Percentiles rank a stretch among this genome's conserved stretches.
Conservation (phyloP, 2,888 invertebrate genomes). For the Toxonevra muliebris region DNA sequence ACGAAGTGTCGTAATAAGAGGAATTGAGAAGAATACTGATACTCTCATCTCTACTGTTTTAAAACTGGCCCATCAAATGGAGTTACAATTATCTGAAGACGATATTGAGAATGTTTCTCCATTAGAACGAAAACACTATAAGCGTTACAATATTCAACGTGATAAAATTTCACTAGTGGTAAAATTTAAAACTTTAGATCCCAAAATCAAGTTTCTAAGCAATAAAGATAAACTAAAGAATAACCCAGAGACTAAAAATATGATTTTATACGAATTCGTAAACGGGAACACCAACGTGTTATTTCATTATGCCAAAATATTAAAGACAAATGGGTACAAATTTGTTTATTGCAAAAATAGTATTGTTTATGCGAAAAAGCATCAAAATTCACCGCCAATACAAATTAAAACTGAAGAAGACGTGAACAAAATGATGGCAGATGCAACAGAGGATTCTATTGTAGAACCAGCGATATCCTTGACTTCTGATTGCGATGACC, state of each 20-base stretch:
- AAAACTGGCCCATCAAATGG: conserved; percentile 15
- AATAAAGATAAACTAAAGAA: conserved; percentile 17
- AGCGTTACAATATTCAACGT: neutral
- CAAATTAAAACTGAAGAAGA: conserved; percentile 19
- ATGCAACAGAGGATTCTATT: neutral
- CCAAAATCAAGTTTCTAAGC: conserved; percentile 30
- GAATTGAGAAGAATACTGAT: conserved; percentile 1
- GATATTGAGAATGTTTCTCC: conserved; percentile 14
- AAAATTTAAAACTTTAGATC: conserved; percentile 22
- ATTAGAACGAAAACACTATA: neutral
- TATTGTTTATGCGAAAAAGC: conserved; percentile 24
- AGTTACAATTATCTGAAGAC: neutral
- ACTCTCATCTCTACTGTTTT: conserved; percentile 15
- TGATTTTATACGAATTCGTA: conserved; percentile 16
- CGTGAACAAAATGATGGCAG: conserved; percentile 25
- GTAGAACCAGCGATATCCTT: neutral
- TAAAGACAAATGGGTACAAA: conserved; percentile 25
- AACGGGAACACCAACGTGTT: conserved; percentile 13
- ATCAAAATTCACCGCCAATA: neutral
- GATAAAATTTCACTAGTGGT: conserved; percentile 19
- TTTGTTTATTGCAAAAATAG: conserved; percentile 30
- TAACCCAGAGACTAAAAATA: neutral
- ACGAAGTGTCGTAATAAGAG: conserved; percentile 12
- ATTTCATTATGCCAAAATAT: conserved; percentile 28
- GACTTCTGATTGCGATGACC: neutral